Evolutionary conservation across 2,797 vertebrate genomes (phyloP), one percentile per base, ranked within the genome.

Genomic region (Sebastes kiyomatsui): DNA sequence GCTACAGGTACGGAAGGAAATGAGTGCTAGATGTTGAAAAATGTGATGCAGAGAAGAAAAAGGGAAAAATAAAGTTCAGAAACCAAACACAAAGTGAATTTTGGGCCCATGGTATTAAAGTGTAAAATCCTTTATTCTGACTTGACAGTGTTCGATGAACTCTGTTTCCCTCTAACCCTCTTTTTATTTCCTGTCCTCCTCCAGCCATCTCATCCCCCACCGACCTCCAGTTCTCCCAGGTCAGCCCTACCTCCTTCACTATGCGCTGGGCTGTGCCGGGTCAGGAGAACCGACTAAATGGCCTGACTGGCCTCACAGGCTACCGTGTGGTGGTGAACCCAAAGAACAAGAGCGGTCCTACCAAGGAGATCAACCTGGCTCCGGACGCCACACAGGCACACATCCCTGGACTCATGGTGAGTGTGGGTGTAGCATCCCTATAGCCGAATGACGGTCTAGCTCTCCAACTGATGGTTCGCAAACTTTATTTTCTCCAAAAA

Each of bases 391-490:
- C 96, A 0, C 96, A 96, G 35, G 97, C 96, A 58, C 93, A 96
- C 1, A 93, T 99, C 70, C 93, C 97, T 16, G 97, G 98, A 86
- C 95, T 99, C 60, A 98, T 99, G 98, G 99, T 99, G 95, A 95
- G 86, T 75, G 13, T 25, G 49, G 46, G 18, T 49, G 46, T 49
- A 49, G 46, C 46, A 49, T 49, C 46, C 35, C 46, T 18, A 7
- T 46, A 7, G 16, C 46, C 18, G 42, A 46, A 46, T 46, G 42
- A 18, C 1, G 6, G 6, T 46, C 16, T 46, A 46, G 18, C 14
- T 49, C 0, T 49, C 46, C 46, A 49, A 49, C 46, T 49, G 46
- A 49, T 49, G 46, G 46, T 49, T 49, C 18, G 16, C 18, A 49
- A 49, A 49, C 46, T 49, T 20, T 49, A 49, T 49, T 49, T 49